Evolutionary conservation across 1,140 invertebrate genomes (phyloP), one percentile per base, ranked within the genome.

Genomic region (Microplitis mediator): DNA sequence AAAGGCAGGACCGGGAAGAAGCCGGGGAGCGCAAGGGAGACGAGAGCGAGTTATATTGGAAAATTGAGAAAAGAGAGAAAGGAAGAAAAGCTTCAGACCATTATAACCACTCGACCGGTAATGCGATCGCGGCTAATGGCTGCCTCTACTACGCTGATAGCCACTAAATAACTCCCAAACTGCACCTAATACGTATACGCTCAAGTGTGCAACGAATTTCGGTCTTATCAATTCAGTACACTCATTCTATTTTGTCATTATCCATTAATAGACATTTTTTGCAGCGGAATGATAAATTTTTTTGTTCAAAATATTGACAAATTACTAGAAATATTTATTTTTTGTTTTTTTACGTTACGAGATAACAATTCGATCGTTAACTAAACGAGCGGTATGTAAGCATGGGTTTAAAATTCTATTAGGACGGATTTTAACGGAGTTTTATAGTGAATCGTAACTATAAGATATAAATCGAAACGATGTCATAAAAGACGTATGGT

Each of bases 61-160:
- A 81, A 81, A 80, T 76, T 74, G 68, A 75, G 77, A 74, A 75
- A 73, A 71, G 73, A 62, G 14, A 66, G 5, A 35, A 13, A 14
- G 32, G 61, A 64, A 69, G 65, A 72, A 73, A 73, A 69, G 45
- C 67, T 51, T 34, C 56, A 54, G 45, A 74, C 60, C 45, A 45
- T 66, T 60, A 60, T 60, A 60, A 60, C 58, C 58, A 60, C 76
- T 75, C 69, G 52, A 52, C 76, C 71, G 79, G 79, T 79, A 81
- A 81, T 79, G 76, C 78, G 76, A 80, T 79, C 76, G 79, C 65
- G 60, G 78, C 78, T 82, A 81, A 79, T 80, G 81, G 78, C 77
- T 68, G 74, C 73, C 66, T 75, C 51, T 45, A 45, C 39, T 74
- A 74, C 76, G 72, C 68, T 76, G 75, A 79, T 80, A 79, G 70